Evolutionary conservation across 2,113 vertebrate genomes (phyloP).

Genomic region (Macrotus californicus): DNA sequence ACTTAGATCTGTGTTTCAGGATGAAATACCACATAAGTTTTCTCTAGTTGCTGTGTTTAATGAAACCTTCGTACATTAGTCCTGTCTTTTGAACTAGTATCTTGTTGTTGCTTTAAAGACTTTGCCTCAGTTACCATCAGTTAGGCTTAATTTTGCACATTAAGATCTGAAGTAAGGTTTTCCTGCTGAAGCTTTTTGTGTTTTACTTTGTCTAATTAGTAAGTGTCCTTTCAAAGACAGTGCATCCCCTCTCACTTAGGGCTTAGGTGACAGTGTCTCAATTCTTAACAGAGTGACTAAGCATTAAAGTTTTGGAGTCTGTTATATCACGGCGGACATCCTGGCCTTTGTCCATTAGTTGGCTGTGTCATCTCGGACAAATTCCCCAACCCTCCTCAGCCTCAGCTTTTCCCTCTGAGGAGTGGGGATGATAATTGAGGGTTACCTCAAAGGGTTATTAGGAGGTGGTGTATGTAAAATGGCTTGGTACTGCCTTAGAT

Average conservation of each 20-base stretch:
- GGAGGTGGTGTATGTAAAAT: background rate
- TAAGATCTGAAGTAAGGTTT: background rate
- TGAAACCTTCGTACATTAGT: background rate
- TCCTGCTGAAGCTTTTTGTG: background rate
- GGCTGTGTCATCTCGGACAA: background rate
- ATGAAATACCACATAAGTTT: background rate
- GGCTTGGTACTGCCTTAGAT: background rate
- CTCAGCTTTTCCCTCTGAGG: background rate
- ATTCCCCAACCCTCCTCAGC: background rate
- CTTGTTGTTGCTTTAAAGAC: background rate
- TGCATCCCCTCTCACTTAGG: background rate
- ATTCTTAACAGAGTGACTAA: background rate
- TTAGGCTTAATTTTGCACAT: constrained; percentile 16
- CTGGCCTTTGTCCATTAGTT: background rate
- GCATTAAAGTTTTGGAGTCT: background rate
- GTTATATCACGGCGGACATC: background rate
- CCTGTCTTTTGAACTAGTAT: background rate
- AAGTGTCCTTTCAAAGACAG: background rate
- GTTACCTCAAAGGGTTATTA: background rate
- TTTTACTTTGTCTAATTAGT: constrained; percentile 15
- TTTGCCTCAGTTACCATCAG: background rate
- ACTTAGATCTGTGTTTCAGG: background rate
- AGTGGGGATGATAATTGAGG: background rate
- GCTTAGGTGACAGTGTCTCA: background rate
- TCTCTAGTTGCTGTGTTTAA: background rate